Percentiles rank a stretch among this genome's conserved stretches.
phyloP scores from a whole-genome alignment of 2,888 invertebrate species.

The Noctua janthina region DNA sequence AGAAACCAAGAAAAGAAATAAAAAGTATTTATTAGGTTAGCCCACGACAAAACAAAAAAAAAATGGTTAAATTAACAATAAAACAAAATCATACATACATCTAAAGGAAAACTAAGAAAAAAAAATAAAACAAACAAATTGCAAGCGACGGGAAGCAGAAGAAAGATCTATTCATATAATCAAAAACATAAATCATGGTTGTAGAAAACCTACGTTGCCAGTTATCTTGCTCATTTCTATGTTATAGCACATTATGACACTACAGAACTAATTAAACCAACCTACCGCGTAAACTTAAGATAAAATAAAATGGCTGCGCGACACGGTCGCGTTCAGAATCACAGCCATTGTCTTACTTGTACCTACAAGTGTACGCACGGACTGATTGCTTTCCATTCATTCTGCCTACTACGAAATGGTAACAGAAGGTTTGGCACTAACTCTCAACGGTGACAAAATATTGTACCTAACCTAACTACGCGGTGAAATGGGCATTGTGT shows the following conservation, averaged over 20 bases:
- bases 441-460: background rate
- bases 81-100: too few species aligned
- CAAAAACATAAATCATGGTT: background rate
- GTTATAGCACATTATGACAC: background rate
- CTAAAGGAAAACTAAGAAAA: too few species aligned
- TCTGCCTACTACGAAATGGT: background rate
- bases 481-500: background rate
- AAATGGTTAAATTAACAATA: too few species aligned
- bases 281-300: background rate
- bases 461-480: background rate
- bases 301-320: conserved; percentile 1
- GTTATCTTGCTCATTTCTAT: background rate
- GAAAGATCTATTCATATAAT: background rate
- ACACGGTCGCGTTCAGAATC: background rate
- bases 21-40: too few species aligned
- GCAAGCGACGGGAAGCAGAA: too few species aligned
- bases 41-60: too few species aligned
- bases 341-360: background rate
- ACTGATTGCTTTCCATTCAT: conserved; percentile 37
- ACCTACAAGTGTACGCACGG: background rate
- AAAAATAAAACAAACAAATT: too few species aligned
- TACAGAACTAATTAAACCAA: too few species aligned
- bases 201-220: background rate
- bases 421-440: background rate
- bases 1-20: too few species aligned